phyloP scores from a whole-genome alignment of 37 sponge, comb jelly and placozoan genomes.

The Theonella swinhoei region DNA sequence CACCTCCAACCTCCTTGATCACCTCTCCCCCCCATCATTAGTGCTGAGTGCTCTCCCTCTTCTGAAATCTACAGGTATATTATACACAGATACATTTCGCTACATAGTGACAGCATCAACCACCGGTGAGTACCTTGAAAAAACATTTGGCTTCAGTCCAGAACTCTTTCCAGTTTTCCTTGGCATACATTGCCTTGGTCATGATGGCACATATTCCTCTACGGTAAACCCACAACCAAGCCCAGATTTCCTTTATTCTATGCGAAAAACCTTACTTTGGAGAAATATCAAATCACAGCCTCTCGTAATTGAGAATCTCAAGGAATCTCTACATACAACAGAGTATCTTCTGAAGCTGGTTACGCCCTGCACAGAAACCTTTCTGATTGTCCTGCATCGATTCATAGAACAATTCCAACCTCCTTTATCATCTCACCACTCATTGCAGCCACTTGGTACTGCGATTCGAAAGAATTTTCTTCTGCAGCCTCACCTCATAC shows the following conservation, averaged over 20 bases:
- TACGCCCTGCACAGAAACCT: too few species aligned
- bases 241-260: neutral
- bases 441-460: conserved; percentile 23
- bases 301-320: neutral
- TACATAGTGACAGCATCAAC: neutral
- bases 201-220: conserved; percentile 19
- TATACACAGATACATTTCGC: conserved; percentile 28
- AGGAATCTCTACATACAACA: neutral
- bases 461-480: neutral
- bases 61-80: conserved; percentile 13
- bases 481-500: conserved; percentile 8
- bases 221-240: neutral
- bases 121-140: conserved; percentile 13
- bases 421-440: neutral
- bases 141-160: conserved; percentile 21
- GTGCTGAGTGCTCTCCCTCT: conserved; percentile 37
- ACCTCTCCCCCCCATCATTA: conserved; percentile 28
- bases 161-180: conserved; percentile 33
- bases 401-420: neutral
- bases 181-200: conserved; percentile 51
- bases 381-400: neutral
- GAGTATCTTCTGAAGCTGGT: neutral
- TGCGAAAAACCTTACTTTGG: neutral
- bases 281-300: neutral
- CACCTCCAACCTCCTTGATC: conserved; percentile 56